phyloP scores from a whole-genome alignment of 2,888 invertebrate species.

The Trissonchulus latispiculum region DNA sequence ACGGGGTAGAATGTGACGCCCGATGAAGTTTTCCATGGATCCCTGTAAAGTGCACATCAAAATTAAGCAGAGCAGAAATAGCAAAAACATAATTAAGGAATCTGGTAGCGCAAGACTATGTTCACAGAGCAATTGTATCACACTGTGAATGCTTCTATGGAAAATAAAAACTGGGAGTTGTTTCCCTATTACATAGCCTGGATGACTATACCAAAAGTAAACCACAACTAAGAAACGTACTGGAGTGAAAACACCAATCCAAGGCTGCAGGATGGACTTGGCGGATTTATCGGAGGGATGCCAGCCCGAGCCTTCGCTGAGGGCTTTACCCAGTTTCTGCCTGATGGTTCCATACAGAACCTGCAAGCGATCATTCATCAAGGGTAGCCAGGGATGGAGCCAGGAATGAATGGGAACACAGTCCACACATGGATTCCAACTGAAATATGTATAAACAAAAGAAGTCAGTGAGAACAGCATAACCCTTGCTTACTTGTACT shows the following conservation, averaged over 20 bases:
- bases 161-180: too few species aligned
- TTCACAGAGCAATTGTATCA: too few species aligned
- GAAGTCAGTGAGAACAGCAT: too few species aligned
- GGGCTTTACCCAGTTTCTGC: slow-evolving; percentile 74
- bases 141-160: too few species aligned
- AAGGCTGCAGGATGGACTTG: slow-evolving; percentile 76
- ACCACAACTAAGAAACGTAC: too few species aligned
- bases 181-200: too few species aligned
- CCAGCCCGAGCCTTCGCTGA: slow-evolving; percentile 63
- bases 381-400: slow-evolving; percentile 89
- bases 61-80: not conserved
- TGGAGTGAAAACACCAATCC: slow-evolving; percentile 66
- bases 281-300: slow-evolving; percentile 60
- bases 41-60: slow-evolving; percentile 41
- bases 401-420: slow-evolving; percentile 89
- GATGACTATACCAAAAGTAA: too few species aligned
- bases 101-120: too few species aligned
- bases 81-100: too few species aligned
- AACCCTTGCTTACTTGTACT: too few species aligned
- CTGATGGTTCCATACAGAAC: slow-evolving; percentile 77
- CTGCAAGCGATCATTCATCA: slow-evolving; percentile 57
- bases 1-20: slow-evolving; percentile 79
- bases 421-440: slow-evolving; percentile 90
- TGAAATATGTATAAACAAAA: too few species aligned
- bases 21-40: slow-evolving; percentile 66